A percentile compares a stretch with the other conserved stretches of the same genome.
Evolutionary conservation across 2,888 invertebrate species (phyloP).

Genomic region (Volucella inflata): DNA sequence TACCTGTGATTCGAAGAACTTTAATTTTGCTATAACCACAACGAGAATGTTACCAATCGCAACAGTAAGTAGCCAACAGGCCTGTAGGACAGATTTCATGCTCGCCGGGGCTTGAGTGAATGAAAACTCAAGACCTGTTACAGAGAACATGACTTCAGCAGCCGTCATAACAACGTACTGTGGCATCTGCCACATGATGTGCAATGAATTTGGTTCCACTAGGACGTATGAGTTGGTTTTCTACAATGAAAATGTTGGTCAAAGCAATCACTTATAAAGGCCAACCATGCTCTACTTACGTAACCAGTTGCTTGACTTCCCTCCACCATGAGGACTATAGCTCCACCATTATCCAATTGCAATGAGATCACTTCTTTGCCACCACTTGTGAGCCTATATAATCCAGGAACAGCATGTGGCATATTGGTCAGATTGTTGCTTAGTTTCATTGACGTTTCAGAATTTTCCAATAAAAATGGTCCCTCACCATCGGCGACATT

Average conservation of each 20-base stretch:
- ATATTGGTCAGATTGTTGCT: slow-evolving; percentile 77
- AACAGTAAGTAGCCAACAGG: slow-evolving; percentile 95
- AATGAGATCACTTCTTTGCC: slow-evolving; percentile 77
- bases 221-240: slow-evolving; percentile 76
- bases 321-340: slow-evolving; percentile 85
- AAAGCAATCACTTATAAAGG: background rate
- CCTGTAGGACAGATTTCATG: slow-evolving; percentile 97
- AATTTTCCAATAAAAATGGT: slow-evolving; percentile 72
- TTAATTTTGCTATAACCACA: slow-evolving; percentile 86
- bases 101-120: slow-evolving; percentile 96
- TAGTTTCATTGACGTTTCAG: slow-evolving; percentile 58
- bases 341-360: slow-evolving; percentile 86
- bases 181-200: slow-evolving; percentile 92
- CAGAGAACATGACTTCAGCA: slow-evolving; percentile 97
- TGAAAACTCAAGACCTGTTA: slow-evolving; percentile 97
- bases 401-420: slow-evolving; percentile 77
- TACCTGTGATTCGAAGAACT: slow-evolving; percentile 81
- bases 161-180: slow-evolving; percentile 96
- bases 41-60: slow-evolving; percentile 97
- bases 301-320: slow-evolving; percentile 82
- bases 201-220: slow-evolving; percentile 89
- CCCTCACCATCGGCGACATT: slow-evolving; percentile 78
- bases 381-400: slow-evolving; percentile 76
- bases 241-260: slow-evolving; percentile 69
- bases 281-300: slow-evolving; percentile 79